These are phyloP conservation scores for Benthochromis sp. DNA, from an alignment of 2,113 vertebrate genomes.

Conservation along the genomic window DNA sequence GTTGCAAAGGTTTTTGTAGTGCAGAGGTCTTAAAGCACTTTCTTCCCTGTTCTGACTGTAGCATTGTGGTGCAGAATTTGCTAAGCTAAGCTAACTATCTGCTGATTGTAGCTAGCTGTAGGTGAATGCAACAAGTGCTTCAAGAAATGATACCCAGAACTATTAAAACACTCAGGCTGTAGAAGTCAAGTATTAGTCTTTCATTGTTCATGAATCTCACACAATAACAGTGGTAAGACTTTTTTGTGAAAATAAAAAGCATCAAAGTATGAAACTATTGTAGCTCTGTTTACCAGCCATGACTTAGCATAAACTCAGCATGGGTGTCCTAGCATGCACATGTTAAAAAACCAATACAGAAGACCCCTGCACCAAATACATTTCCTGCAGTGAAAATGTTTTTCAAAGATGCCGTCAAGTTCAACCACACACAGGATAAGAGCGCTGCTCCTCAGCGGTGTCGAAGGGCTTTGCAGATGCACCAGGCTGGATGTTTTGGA, in stretches of 20 bases:
- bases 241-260: background rate
- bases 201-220: background rate
- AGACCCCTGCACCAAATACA: background rate
- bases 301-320: background rate
- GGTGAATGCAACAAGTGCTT: background rate
- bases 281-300: background rate
- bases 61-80: background rate
- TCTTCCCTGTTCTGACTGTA: background rate
- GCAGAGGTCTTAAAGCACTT: background rate
- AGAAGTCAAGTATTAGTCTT: background rate
- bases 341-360: background rate
- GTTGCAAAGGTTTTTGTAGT: background rate
- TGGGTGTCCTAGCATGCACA: background rate
- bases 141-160: background rate
- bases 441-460: background rate
- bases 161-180: background rate
- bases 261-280: background rate
- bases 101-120: background rate
- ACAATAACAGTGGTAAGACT: background rate
- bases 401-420: background rate
- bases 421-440: background rate
- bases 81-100: background rate
- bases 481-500: background rate
- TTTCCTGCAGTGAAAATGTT: background rate
- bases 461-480: background rate